These are phyloP conservation scores for Micromussa lordhowensis DNA, from an alignment of 92 coral and sea anemone genomes.

Conservation along the genomic window DNA sequence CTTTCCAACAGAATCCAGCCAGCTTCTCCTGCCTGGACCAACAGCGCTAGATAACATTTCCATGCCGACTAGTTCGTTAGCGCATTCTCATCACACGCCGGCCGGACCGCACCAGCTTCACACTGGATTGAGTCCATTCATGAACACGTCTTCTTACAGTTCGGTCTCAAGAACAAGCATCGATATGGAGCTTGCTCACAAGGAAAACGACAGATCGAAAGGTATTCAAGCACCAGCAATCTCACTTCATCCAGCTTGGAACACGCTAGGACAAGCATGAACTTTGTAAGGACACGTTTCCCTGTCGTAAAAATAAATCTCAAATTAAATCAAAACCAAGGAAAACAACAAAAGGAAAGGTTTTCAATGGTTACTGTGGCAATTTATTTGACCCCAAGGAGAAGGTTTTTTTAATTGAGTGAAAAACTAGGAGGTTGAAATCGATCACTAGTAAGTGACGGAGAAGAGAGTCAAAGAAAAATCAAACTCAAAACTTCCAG, in stretches of 20 bases:
- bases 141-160: conserved; percentile 55
- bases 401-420: neutral
- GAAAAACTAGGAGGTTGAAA: neutral
- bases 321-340: too few relatives aligned
- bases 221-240: conserved; percentile 73
- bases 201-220: conserved; percentile 69
- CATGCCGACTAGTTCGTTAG: conserved; percentile 58
- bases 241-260: conserved; percentile 81
- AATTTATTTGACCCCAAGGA: neutral
- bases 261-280: conserved; percentile 74
- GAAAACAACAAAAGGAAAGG: neutral
- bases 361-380: neutral
- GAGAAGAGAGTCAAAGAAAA: neutral
- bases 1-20: conserved; percentile 76
- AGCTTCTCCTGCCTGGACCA: conserved; percentile 75
- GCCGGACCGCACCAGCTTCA: conserved; percentile 63
- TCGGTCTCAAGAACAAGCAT: conserved; percentile 51
- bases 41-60: conserved; percentile 75
- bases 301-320: neutral
- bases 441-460: neutral
- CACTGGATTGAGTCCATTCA: conserved; percentile 64
- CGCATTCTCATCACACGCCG: conserved; percentile 77
- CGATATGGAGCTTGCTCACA: conserved; percentile 65
- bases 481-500: neutral
- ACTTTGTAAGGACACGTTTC: neutral